These are phyloP conservation scores for Capricornis sumatraensis DNA, from an alignment of 2,113 vertebrate species.

Conservation along the genomic window DNA sequence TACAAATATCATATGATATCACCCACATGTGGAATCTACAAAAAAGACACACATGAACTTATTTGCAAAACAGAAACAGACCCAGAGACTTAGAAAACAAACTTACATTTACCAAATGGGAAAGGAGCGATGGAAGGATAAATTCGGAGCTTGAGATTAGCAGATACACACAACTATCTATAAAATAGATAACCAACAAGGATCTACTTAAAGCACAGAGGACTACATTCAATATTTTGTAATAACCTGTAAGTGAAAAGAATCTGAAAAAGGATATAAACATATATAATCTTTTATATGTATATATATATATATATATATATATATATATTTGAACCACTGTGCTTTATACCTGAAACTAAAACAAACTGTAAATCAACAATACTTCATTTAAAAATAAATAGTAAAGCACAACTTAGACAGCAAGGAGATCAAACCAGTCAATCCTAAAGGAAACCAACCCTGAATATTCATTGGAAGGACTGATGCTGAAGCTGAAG, in stretches of 20 bases:
- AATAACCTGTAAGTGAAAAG: background rate
- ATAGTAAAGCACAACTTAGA: background rate
- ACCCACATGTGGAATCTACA: background rate
- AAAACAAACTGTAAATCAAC: background rate
- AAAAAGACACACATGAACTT: background rate
- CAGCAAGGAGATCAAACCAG: background rate
- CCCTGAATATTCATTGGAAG: background rate
- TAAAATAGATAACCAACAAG: background rate
- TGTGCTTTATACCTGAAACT: background rate
- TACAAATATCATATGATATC: background rate
- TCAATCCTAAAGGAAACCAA: background rate
- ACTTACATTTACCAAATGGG: background rate
- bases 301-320: background rate
- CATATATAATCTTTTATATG: background rate
- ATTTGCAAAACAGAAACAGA: background rate
- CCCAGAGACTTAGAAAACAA: background rate
- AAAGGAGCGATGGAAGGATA: background rate
- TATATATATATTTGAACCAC: background rate
- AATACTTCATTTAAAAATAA: background rate
- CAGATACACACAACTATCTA: background rate
- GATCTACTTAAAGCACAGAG: background rate
- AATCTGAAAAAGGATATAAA: background rate
- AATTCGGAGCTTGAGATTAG: background rate
- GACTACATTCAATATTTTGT: background rate
- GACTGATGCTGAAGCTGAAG: background rate